Conservation (phyloP, 2,113 vertebrate species). For the Stegastes partitus region DNA sequence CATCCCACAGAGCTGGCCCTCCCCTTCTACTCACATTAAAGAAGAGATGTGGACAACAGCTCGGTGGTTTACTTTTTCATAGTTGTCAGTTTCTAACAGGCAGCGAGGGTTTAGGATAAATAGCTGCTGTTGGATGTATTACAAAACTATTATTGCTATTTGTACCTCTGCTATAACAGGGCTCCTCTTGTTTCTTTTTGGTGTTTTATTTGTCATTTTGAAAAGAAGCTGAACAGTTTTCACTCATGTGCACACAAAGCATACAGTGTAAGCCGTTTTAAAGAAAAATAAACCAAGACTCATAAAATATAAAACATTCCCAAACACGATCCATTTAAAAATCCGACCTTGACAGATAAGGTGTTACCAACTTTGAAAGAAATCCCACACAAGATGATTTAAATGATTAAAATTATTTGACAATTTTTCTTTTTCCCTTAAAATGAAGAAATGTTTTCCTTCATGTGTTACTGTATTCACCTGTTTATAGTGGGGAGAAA, state of each 20-base stretch:
- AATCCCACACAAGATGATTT: too few species aligned
- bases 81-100: slow-evolving; percentile 42
- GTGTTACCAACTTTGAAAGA: too few species aligned
- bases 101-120: slow-evolving; percentile 26
- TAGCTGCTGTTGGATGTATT: slow-evolving; percentile 3
- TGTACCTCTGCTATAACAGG: not conserved
- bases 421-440: too few species aligned
- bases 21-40: slow-evolving; percentile 73
- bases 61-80: slow-evolving; percentile 63
- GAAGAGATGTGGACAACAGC: slow-evolving; percentile 67
- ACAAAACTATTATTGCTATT: not conserved
- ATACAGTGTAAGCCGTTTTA: not conserved
- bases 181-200: not conserved
- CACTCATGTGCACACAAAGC: not conserved
- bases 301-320: too few species aligned
- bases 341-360: too few species aligned
- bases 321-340: too few species aligned
- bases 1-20: slow-evolving; percentile 69
- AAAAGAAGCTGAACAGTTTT: not conserved
- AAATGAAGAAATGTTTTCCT: too few species aligned
- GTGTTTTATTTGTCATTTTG: not conserved
- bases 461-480: not conserved
- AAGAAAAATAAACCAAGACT: not conserved
- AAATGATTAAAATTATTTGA: too few species aligned
- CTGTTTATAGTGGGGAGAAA: not conserved